Percentiles rank a stretch among this genome's conserved stretches.
These are phyloP conservation scores for Lysandra bellargus DNA, from an alignment of 2,888 invertebrate genomes.

Conservation along the genomic window DNA sequence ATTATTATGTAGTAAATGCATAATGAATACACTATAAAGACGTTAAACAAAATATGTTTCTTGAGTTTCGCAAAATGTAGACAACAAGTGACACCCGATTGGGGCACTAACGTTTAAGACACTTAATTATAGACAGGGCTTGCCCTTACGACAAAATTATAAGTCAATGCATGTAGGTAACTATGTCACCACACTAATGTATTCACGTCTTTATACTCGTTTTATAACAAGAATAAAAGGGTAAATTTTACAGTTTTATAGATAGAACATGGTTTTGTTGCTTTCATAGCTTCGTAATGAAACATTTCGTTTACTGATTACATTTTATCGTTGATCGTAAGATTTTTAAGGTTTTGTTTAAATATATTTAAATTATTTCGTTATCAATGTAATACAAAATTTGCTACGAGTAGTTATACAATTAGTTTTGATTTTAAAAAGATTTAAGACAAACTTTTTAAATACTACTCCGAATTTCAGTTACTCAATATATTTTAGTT, in stretches of 20 bases:
- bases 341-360: not conserved
- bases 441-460: too few relatives aligned
- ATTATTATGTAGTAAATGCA: too few relatives aligned
- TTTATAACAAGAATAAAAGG: slow-evolving; percentile 21
- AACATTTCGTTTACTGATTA: not conserved
- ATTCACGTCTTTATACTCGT: slow-evolving; percentile 20
- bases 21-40: too few relatives aligned
- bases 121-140: not conserved
- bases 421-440: too few relatives aligned
- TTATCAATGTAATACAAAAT: too few relatives aligned
- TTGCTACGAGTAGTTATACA: too few relatives aligned
- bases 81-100: not conserved
- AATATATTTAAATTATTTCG: not conserved
- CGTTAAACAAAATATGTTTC: too few relatives aligned
- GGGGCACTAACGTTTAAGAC: not conserved
- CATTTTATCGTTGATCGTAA: not conserved
- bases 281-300: not conserved
- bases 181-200: slow-evolving; percentile 26
- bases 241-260: slow-evolving; percentile 20
- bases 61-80: not conserved
- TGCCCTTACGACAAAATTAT: not conserved
- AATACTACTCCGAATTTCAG: too few relatives aligned
- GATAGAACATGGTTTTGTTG: not conserved
- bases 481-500: too few relatives aligned
- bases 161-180: slow-evolving; percentile 26